Conservation (phyloP, 2,113 vertebrate genomes). For the Callionymus lyra region DNA sequence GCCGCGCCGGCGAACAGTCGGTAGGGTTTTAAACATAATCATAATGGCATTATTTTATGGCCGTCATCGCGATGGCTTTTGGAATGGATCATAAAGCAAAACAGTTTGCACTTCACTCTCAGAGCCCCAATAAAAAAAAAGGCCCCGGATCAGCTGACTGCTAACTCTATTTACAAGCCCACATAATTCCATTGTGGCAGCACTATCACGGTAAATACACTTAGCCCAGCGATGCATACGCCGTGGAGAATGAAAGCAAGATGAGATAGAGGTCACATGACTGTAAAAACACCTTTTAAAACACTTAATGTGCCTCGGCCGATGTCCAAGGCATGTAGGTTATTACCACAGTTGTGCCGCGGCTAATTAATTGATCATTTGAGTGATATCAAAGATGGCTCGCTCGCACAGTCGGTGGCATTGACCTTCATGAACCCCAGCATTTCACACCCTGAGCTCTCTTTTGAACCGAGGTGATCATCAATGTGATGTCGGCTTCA, state of each 20-base stretch:
- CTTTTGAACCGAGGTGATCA: constrained; percentile 15
- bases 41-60: constrained; percentile 93
- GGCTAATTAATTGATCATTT: constrained; percentile 82
- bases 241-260: constrained; percentile 54
- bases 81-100: constrained; percentile 89
- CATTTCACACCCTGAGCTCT: constrained; percentile 38
- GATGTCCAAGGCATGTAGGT: constrained; percentile 73
- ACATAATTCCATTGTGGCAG: constrained; percentile 78
- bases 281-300: constrained; percentile 74
- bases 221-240: constrained; percentile 59
- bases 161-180: constrained; percentile 82
- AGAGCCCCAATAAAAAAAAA: constrained; percentile 60
- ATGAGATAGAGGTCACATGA: constrained; percentile 64
- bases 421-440: constrained; percentile 73
- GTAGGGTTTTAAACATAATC: constrained; percentile 79
- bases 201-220: constrained; percentile 71
- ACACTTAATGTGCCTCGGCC: constrained; percentile 78
- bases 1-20: constrained; percentile 87
- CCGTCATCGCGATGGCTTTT: constrained; percentile 86
- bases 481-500: constrained; percentile 35
- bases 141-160: constrained; percentile 71
- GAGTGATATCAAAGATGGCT: constrained; percentile 73
- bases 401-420: constrained; percentile 65
- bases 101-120: constrained; percentile 67
- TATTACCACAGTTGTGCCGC: constrained; percentile 69